Percentiles rank a stretch among this genome's conserved stretches.
phyloP scores from a whole-genome alignment of 2,113 vertebrate species.

The Trichechus manatus region DNA sequence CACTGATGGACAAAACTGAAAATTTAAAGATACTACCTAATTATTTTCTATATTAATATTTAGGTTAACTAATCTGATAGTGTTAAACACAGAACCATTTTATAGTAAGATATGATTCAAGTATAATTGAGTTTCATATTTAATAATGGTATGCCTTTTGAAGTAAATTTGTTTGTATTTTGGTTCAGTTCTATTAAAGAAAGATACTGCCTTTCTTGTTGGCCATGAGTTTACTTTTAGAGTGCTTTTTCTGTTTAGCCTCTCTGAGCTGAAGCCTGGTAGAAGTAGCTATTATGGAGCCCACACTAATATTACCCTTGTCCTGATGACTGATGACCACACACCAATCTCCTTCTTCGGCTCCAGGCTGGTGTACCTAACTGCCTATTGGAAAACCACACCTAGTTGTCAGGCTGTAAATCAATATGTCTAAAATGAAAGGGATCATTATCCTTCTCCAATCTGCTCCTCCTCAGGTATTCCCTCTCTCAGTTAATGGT shows the following conservation, averaged over 20 bases:
- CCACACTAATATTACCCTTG: neutral
- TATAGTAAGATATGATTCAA: neutral
- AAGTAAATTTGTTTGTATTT: neutral
- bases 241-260: neutral
- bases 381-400: neutral
- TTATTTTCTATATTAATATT: neutral
- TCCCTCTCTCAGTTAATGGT: neutral
- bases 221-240: neutral
- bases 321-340: neutral
- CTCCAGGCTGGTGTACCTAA: neutral
- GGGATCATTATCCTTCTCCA: neutral
- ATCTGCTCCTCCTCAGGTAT: neutral
- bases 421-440: neutral
- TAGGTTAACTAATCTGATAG: neutral
- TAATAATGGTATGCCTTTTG: neutral
- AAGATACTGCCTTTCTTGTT: neutral
- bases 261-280: neutral
- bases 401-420: neutral
- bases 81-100: constrained; percentile 28
- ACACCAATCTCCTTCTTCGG: neutral
- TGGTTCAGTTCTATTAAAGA: neutral
- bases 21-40: neutral
- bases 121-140: neutral
- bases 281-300: too few relatives aligned
- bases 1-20: neutral